phyloP scores from a whole-genome alignment of 2,888 invertebrate species.

The Heliconius cydno region DNA sequence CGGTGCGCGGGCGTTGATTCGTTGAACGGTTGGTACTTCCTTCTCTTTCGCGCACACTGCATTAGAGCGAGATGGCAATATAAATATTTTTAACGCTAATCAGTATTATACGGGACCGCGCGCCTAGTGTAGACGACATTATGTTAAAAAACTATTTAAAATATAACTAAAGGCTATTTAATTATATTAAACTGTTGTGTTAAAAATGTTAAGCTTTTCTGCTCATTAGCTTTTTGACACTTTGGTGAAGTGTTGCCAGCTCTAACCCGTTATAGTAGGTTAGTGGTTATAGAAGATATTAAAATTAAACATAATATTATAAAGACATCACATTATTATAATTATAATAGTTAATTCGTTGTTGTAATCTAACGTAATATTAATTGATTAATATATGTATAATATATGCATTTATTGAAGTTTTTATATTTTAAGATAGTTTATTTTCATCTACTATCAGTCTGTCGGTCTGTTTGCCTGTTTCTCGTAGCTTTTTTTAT shows the following conservation, averaged over 20 bases:
- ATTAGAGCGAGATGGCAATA: conserved; percentile 34
- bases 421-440: conserved; percentile 51
- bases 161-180: background rate
- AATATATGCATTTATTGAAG: conserved; percentile 48
- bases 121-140: conserved; percentile 52
- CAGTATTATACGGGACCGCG: conserved; percentile 65
- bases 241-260: conserved; percentile 29
- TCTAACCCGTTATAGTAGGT: conserved; percentile 35
- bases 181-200: background rate
- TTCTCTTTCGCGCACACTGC: conserved; percentile 36
- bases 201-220: conserved; percentile 33
- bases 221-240: conserved; percentile 31
- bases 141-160: conserved; percentile 3
- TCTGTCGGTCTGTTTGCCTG: conserved; percentile 38
- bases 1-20: conserved; percentile 65
- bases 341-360: conserved; percentile 50
- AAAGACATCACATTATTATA: conserved; percentile 46
- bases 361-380: conserved; percentile 47
- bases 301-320: conserved; percentile 27
- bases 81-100: conserved; percentile 36
- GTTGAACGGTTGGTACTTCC: conserved; percentile 19
- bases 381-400: background rate
- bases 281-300: conserved; percentile 29
- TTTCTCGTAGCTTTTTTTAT: conserved; percentile 63
- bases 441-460: conserved; percentile 31